A percentile compares a stretch with the other conserved stretches of the same genome.
Conservation (phyloP, 1,140 invertebrate species). For the Mya arenaria region DNA sequence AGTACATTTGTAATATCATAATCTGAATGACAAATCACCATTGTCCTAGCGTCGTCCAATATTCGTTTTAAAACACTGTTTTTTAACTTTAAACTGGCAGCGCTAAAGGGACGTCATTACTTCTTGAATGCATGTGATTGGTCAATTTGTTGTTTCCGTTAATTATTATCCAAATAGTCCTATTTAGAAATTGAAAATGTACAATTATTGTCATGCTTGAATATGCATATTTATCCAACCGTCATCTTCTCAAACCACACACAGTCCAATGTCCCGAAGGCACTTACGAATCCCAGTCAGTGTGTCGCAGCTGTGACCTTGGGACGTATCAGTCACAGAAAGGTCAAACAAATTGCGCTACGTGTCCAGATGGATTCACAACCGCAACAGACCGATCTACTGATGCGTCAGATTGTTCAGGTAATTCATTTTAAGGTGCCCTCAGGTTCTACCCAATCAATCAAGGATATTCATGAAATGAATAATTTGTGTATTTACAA, state of each 20-base stretch:
- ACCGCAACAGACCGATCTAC: background rate
- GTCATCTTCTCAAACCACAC: background rate
- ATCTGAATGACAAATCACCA: too few relatives aligned
- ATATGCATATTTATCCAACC: background rate
- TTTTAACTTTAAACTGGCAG: too few relatives aligned
- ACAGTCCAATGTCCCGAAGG: conserved; percentile 18
- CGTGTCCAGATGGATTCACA: background rate
- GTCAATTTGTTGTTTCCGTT: background rate
- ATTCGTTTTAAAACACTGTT: too few relatives aligned
- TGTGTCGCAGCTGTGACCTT: conserved; percentile 10
- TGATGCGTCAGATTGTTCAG: background rate
- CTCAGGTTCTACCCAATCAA: too few relatives aligned
- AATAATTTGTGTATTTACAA: too few relatives aligned
- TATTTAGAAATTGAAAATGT: background rate
- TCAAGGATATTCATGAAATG: too few relatives aligned
- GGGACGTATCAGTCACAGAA: background rate
- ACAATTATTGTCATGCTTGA: background rate
- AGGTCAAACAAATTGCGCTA: background rate
- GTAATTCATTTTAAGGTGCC: too few relatives aligned
- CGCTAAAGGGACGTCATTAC: background rate
- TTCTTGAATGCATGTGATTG: background rate
- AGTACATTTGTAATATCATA: too few relatives aligned
- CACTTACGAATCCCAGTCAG: background rate
- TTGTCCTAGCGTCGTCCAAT: too few relatives aligned
- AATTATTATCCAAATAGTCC: background rate